Evolutionary conservation across 64 coral and sea anemone genomes (phyloP), one percentile per base, ranked within the genome.

Genomic region (Orbicella faveolata): DNA sequence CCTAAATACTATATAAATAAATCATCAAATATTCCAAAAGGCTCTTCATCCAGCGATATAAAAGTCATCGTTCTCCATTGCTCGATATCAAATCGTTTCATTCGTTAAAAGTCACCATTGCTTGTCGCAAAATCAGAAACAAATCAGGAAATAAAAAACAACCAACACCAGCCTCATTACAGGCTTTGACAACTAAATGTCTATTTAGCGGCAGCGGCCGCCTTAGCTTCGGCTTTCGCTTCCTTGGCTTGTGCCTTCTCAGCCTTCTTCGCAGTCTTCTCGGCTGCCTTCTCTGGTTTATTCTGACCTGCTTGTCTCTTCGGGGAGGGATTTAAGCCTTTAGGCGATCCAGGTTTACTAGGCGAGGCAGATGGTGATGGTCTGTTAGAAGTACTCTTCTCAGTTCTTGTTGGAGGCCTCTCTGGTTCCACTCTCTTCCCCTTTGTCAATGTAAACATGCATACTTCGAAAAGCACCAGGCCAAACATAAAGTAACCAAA

Each of bases 401-500:
- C 82, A 13, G 63, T 48, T n/a, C 65, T 66, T n/a, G 35, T 85
- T 8, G 64, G 82, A 21, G 82, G 63, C 4, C 82, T 70, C 36
- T 85, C 82, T 39, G 82, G 64, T 14, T 72, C 64, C 70, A 85
- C 66, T n/a, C 1, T 70, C 82, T 85, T 85, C 17, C 82, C 36
- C 65, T 85, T 85, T 52, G 82, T 85, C 19, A 85, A 1, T 5
- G 64, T 26, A 44, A 85, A 85, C 82, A 85, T 85, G 36, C 63
- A 66, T 26, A 85, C 35, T 36, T 85, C 82, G 20, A 85, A 85
- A 10, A 52, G 12, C 26, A 85, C 41, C 65, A 85, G n/a, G 1
- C 82, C 63, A 2, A 73, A 39, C 82, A 85, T 85, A 23, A 85
- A 85, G 11, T 85, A 85, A 37, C 63, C 34, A 85, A 85, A 85